Base-by-base conservation (phyloP, 2,888 invertebrate species). In the Heteropelma amictum region DNA sequence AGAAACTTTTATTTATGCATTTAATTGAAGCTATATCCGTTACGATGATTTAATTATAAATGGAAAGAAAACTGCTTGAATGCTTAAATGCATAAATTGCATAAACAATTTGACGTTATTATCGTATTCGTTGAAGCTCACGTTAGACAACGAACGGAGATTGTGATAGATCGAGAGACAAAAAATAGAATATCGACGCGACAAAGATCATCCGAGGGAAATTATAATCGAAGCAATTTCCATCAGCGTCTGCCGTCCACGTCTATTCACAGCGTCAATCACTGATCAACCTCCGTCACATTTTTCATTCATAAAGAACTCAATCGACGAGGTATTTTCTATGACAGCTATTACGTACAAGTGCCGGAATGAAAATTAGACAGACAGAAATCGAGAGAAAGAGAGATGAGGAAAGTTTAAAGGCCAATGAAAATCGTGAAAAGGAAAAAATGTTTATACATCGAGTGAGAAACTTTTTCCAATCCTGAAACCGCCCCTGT, bases 251-350 rank as follows among this genome's bases (percentile, higher is more conserved):
- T 23, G 61, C 45, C 33, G 10, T 28, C 56, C 53, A 35, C 45
- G 17, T 45, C 38, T 33, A 74, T 64, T 74, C 69, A 64, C 45
- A 23, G 69, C 58, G 69, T 74, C 74, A 69, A 74, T 74, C 64
- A 68, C 56, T 68, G 56, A 73, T 54, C 54, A 38, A 56, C 68
- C 19, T 64, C 28, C 33, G 45, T 54, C 23, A 51, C n/a, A 14
- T 51, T 63, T 28, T 69, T 12, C 26, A 42, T 38, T 49, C 49
- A 33, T 42, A 68, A 61, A 74, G 53, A 64, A 64, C 69, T 74
- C 60, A 75, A 65, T 75, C 60, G 65, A 65, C 65, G 60, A 60
- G 69, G 65, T 58, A 70, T 61, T 54, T 26, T n/a, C 28, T 63
- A 10, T 47, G 58, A 70, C 47, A 45, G 58, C 45, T 47, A 49